Conservation (phyloP, 2,113 vertebrate genomes). For the Mugil cephalus region DNA sequence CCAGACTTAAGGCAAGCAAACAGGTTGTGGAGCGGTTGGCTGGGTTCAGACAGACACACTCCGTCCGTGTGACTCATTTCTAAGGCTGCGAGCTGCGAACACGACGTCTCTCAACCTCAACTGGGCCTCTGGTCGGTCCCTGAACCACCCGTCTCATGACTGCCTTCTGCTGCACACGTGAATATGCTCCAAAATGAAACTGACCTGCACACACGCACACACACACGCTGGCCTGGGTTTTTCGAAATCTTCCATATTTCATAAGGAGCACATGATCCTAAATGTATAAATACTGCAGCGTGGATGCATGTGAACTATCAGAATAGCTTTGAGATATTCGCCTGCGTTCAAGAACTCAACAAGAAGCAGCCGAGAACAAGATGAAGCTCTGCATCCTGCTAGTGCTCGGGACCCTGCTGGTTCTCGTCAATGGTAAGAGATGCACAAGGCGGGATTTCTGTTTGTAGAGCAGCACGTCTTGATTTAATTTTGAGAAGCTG, state of each 20-base stretch:
- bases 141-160: conserved; percentile 68
- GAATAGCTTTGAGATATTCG: neutral
- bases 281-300: conserved; percentile 38
- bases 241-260: neutral
- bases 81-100: neutral
- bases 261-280: conserved; percentile 59
- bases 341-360: neutral
- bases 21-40: neutral
- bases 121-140: conserved; percentile 41
- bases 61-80: conserved; percentile 14
- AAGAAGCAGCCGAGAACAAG: neutral
- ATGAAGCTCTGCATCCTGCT: conserved; percentile 65
- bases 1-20: conserved; percentile 14
- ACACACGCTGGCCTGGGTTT: neutral
- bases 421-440: conserved; percentile 63
- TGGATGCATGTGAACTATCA: neutral
- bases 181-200: conserved; percentile 63
- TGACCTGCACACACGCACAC: conserved; percentile 3
- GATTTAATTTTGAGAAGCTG: no score
- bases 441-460: no score
- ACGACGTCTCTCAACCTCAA: conserved; percentile 23
- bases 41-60: neutral
- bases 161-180: conserved; percentile 72
- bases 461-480: no score
- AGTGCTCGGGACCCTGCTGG: conserved; percentile 27